Percentiles rank a stretch among this genome's conserved stretches.
Evolutionary conservation across 35 echinoderm and acorn worm species (phyloP).

Genomic region (Holothuria glaberrima): DNA sequence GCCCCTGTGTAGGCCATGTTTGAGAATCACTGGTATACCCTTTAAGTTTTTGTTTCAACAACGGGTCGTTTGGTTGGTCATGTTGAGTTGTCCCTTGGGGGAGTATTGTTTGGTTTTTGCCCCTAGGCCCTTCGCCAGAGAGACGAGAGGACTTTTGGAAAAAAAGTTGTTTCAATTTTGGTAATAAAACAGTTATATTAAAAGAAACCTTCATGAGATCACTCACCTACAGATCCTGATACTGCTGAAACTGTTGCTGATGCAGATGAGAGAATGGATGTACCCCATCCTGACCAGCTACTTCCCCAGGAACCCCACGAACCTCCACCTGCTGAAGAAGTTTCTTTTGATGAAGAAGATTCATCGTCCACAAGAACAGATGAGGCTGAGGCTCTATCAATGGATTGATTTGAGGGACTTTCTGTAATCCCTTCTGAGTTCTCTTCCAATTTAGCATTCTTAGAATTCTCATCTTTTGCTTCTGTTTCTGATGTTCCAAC

Average conservation of each 20-base stretch:
- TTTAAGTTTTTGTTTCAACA: too few relatives aligned
- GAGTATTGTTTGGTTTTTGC: too few relatives aligned
- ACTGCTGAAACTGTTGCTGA: conserved; percentile 87
- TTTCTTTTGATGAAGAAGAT: not conserved
- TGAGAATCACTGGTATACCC: not conserved
- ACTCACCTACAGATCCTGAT: conserved; percentile 62
- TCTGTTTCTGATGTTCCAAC: not conserved
- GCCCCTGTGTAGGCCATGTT: too few relatives aligned
- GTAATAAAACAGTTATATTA: too few relatives aligned
- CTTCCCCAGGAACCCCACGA: conserved; percentile 66
- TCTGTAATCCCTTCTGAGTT: not conserved
- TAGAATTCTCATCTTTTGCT: conserved; percentile 30
- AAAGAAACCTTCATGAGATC: not conserved
- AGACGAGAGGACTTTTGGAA: too few relatives aligned
- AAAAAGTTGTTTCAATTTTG: too few relatives aligned
- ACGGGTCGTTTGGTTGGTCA: too few relatives aligned
- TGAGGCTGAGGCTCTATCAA: not conserved
- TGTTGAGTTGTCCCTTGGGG: too few relatives aligned
- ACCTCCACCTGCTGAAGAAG: not conserved
- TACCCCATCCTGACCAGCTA: conserved; percentile 87
- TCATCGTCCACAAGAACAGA: conserved; percentile 2
- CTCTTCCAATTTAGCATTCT: conserved; percentile 15
- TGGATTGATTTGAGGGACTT: conserved; percentile 17
- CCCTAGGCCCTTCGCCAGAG: too few relatives aligned
- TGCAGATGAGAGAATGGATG: conserved; percentile 82